Percentiles rank a stretch among this genome's conserved stretches.
Conservation (phyloP, 2,888 invertebrate genomes). For the Margaritifera margaritifera region DNA sequence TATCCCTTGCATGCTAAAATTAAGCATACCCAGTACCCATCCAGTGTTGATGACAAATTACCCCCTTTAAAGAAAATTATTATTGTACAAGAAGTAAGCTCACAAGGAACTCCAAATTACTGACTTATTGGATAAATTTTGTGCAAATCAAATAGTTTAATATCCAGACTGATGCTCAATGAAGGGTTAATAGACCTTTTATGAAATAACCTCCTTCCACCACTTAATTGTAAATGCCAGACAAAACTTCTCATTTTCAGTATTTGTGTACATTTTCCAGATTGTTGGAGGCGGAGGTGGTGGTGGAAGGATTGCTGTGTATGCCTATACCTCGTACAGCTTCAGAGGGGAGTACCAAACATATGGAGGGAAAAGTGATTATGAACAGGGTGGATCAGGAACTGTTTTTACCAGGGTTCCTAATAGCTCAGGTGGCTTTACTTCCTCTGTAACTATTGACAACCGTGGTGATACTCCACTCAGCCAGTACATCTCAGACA, state of each 20-base stretch:
- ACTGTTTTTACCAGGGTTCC: conserved; percentile 45
- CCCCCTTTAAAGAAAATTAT: too few relatives aligned
- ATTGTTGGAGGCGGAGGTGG: conserved; percentile 54
- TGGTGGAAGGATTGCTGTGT: conserved; percentile 56
- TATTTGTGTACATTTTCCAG: conserved; percentile 17
- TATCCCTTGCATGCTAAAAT: too few relatives aligned
- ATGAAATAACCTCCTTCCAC: neutral
- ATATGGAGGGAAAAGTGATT: conserved; percentile 47
- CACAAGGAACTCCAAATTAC: too few relatives aligned
- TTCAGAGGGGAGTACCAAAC: conserved; percentile 45
- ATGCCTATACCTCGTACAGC: conserved; percentile 33
- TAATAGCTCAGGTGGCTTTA: conserved; percentile 7
- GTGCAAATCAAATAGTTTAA: too few relatives aligned
- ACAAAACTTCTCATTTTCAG: neutral
- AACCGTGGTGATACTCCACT: conserved; percentile 47
- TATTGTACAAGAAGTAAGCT: too few relatives aligned
- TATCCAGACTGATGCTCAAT: neutral
- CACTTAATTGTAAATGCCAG: conserved; percentile 9
- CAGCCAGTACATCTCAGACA: conserved; percentile 34
- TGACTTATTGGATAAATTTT: too few relatives aligned
- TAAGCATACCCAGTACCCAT: too few relatives aligned
- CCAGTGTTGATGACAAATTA: too few relatives aligned
- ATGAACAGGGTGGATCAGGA: conserved; percentile 54
- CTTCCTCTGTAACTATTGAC: conserved; percentile 46
- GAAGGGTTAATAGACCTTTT: neutral